Evolutionary conservation across 2,113 vertebrate species (phyloP), one percentile per base, ranked within the genome.

Genomic region (Grammomys dolichurus): DNA sequence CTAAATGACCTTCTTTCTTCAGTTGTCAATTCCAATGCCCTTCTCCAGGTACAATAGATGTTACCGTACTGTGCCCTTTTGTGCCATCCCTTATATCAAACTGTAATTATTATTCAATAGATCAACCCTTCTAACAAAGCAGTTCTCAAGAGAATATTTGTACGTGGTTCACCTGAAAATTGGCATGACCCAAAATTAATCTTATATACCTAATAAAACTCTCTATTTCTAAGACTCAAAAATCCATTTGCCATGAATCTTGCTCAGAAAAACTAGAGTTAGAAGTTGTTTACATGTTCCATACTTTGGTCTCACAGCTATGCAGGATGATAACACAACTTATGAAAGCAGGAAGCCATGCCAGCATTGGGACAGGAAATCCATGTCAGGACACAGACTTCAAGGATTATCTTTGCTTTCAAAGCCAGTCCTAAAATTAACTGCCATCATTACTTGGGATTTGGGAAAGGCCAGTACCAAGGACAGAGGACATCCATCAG

Each of bases 401-500:
- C 92, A 97, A 98, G 98, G 97, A 98, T 98, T 94, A 58, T 69
- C 86, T 92, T 97, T 97, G 95, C 48, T 97, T 95, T 96, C 91
- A 77, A 90, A 96, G 77, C 70, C 89, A n/a, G n/a, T 54, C 58
- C 73, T 60, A 48, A 46, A 51, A 70, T 86, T 94, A 87, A 90
- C 89, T 94, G 84, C 72, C 24, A 20, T 60, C 20, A 48, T n/a
- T 85, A 72, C 96, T 77, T 95, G 80, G 90, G 10, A 48, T 48
- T 63, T 97, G 77, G 48, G 10, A 92, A 97, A 87, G 92, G 80
- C 86, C 95, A 98, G 98, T 98, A 98, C 98, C 98, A 98, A 98
- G 98, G 98, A 98, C 98, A 98, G 98, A 98, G 98, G 97, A 98
- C 94, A 78, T 95, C 96, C 36, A 12, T 93, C 95, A 88, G 2